phyloP scores from a whole-genome alignment of 1,140 invertebrate species.

The Planococcus citri region DNA sequence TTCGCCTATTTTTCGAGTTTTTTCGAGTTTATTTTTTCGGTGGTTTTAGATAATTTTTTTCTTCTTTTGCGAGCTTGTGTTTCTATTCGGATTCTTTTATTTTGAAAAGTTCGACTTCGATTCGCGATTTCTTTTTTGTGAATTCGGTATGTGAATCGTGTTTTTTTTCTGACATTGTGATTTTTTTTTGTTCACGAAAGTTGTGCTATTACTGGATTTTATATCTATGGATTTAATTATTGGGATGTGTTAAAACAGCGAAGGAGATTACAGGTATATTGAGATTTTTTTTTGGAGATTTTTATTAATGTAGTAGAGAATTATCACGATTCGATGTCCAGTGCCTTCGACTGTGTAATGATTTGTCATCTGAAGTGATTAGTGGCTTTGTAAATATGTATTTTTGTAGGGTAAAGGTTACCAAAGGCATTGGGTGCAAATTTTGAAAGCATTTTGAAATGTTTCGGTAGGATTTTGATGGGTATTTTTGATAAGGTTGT shows the following conservation, averaged over 20 bases:
- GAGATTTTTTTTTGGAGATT: neutral
- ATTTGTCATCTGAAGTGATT: too few relatives aligned
- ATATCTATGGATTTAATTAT: too few relatives aligned
- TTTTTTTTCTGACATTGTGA: neutral
- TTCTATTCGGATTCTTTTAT: neutral
- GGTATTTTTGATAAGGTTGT: too few relatives aligned
- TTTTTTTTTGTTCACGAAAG: neutral
- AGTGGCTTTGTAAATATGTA: too few relatives aligned
- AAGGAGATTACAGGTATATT: neutral
- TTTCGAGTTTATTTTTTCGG: conserved; percentile 5
- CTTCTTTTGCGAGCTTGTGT: neutral
- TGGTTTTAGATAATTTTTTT: neutral
- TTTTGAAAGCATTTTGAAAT: too few relatives aligned
- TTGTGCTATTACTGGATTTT: neutral
- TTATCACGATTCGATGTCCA: neutral
- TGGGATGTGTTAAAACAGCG: neutral
- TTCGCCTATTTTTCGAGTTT: neutral
- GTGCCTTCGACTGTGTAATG: neutral
- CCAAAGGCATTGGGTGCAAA: too few relatives aligned
- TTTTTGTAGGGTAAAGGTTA: too few relatives aligned
- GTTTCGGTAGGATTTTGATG: too few relatives aligned
- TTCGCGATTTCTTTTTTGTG: neutral
- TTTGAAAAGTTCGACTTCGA: too few relatives aligned
- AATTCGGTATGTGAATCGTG: neutral
- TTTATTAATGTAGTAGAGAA: too few relatives aligned